Conservation (phyloP, 2,113 vertebrate species). For the Gymnorhina tibicen region DNA sequence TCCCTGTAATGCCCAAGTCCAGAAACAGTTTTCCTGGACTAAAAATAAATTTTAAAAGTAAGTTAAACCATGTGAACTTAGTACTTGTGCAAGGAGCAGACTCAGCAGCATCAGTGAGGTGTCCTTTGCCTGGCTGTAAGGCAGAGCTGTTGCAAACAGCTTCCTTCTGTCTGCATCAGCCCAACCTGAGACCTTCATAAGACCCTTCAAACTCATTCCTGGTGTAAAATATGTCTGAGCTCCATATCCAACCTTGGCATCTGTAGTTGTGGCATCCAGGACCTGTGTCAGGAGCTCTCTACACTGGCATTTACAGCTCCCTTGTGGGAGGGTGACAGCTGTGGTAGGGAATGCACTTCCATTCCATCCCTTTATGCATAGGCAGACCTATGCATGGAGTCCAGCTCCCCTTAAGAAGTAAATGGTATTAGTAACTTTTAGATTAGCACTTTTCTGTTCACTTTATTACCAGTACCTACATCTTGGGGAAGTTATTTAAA, state of each 20-base stretch:
- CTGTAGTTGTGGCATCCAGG: background rate
- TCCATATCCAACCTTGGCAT: background rate
- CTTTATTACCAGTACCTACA: background rate
- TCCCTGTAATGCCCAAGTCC: background rate
- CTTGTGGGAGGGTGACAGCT: background rate
- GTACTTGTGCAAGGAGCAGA: background rate
- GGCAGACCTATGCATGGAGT: background rate
- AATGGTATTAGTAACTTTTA: background rate
- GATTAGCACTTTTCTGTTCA: background rate
- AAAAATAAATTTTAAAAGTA: background rate
- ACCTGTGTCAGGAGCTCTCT: background rate
- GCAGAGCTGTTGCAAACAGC: background rate
- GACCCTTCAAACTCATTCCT: background rate
- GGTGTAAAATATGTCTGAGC: background rate
- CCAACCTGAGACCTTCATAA: background rate
- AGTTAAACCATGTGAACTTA: background rate
- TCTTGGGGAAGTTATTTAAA: background rate
- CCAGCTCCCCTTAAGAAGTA: background rate
- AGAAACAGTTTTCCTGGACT: background rate
- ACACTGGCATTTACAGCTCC: background rate
- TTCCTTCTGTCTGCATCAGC: background rate
- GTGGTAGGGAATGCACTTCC: background rate
- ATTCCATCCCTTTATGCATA: background rate
- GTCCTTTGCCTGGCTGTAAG: background rate
- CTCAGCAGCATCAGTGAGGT: background rate